Evolutionary conservation across 2,113 vertebrate species (phyloP), one percentile per base, ranked within the genome.

Genomic region (Scomber scombrus): DNA sequence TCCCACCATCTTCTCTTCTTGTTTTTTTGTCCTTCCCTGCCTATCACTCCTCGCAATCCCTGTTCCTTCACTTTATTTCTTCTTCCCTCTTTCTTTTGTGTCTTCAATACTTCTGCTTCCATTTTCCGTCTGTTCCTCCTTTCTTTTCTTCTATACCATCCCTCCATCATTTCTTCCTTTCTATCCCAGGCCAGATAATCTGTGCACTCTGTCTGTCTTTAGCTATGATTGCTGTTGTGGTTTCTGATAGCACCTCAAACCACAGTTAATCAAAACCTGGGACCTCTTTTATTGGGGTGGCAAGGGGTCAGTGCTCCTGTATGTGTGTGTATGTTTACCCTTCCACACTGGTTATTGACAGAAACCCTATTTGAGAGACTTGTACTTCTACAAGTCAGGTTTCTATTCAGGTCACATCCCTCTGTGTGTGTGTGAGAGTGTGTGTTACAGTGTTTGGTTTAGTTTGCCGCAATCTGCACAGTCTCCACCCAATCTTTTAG

Each of bases 251-350:
- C 78, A 43, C 70, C 71, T 90, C 78, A 82, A 85, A 82, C 76
- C 73, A 51, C 82, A 90, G 67, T 86, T 90, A 87, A 91, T 89
- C 73, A 86, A 87, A 91, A 71, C 45, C 78, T 61, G 50, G 89
- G 89, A 80, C 54, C 75, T 70, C 55, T 11, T 47, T 86, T 90
- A 91, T 87, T 75, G 82, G 67, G 85, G 78, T 79, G 80, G 68
- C 52, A 13, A 49, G 11, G 71, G 90, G 81, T 85, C 83, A 84
- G 60, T 10, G 78, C 64, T 61, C 70, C 4, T 56, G 58, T 52
- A 4, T 77, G 31, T 21, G 19, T 58, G 63, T 62, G 45, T 31
- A 11, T 34, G 58, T 72, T 85, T 82, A 60, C 57, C 66, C 52
- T 29, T 78, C 55, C 71, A 64, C 46, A 19, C 52, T 12, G 12